Evolutionary conservation across 2,113 vertebrate species (phyloP).

Genomic region (Mastomys natalensis): DNA sequence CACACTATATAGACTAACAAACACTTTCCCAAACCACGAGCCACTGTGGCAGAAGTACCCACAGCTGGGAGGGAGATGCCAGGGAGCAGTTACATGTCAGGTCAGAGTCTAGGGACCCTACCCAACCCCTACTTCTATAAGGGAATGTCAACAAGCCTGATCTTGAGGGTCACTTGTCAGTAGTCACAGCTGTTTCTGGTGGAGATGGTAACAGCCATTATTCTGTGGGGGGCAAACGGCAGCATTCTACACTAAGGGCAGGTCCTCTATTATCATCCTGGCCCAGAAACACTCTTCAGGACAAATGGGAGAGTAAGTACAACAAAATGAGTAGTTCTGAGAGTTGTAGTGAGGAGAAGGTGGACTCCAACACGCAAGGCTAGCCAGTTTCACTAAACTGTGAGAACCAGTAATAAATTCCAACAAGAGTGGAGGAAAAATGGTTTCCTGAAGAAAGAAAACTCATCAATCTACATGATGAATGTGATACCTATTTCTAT

Average conservation of each 20-base stretch:
- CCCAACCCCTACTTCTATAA: not conserved
- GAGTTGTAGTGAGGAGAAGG: not conserved
- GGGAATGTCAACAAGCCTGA: not conserved
- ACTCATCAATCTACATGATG: not conserved
- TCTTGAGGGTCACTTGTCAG: not conserved
- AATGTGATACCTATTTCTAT: not conserved
- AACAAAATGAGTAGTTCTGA: not conserved
- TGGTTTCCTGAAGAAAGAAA: not conserved
- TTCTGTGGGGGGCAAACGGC: not conserved
- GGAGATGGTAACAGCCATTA: not conserved
- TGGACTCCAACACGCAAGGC: not conserved
- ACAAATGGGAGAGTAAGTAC: not conserved
- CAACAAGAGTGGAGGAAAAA: not conserved
- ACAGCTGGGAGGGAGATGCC: not conserved
- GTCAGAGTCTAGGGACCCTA: not conserved
- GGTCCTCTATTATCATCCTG: not conserved
- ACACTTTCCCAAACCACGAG: not conserved
- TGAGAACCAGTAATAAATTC: not conserved
- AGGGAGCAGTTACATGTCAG: not conserved
- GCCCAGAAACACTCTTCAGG: not conserved
- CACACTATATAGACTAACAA: not conserved
- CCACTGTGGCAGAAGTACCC: not conserved
- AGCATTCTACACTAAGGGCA: not conserved
- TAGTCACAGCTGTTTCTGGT: not conserved
- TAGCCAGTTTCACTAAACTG: not conserved